Evolutionary conservation across 2,797 vertebrate genomes (phyloP).

Genomic region (Lutjanus argentimaculatus): DNA sequence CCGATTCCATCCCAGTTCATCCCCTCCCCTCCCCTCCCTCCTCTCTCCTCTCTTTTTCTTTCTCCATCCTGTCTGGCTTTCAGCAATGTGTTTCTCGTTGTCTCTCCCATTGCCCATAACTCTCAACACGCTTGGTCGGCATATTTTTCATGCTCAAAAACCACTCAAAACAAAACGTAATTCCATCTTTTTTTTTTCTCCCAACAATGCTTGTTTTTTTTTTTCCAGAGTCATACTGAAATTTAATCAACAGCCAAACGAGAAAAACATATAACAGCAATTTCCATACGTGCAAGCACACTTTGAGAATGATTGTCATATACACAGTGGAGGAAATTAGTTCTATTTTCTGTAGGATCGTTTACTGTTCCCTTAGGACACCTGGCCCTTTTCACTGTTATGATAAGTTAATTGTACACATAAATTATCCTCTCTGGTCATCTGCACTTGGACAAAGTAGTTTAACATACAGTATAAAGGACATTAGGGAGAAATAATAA

Average conservation of each 20-base stretch:
- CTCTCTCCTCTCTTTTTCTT: slow-evolving; percentile 41
- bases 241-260: slow-evolving; percentile 73
- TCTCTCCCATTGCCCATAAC: slow-evolving; percentile 69
- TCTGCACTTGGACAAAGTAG: slow-evolving; percentile 53
- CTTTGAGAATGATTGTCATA: slow-evolving; percentile 68
- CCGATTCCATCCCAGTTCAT: slow-evolving; percentile 69
- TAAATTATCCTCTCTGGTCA: slow-evolving; percentile 75
- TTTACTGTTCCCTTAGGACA: slow-evolving; percentile 73
- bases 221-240: slow-evolving; percentile 64
- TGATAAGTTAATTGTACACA: slow-evolving; percentile 80
- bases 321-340: slow-evolving; percentile 69
- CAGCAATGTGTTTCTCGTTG: slow-evolving; percentile 83
- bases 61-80: slow-evolving; percentile 74
- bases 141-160: slow-evolving; percentile 73
- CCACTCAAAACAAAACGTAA: slow-evolving; percentile 71
- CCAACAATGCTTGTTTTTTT: slow-evolving; percentile 45
- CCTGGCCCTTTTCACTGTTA: slow-evolving; percentile 78
- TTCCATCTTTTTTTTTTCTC: slow-evolving; percentile 54
- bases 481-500: slow-evolving; percentile 41
- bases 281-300: slow-evolving; percentile 71
- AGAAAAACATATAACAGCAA: slow-evolving; percentile 73
- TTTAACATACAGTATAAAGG: slow-evolving; percentile 64
- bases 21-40: slow-evolving; percentile 35
- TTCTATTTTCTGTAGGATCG: slow-evolving; percentile 62
- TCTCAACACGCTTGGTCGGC: slow-evolving; percentile 72